Evolutionary conservation across 1,140 invertebrate species (phyloP).

Genomic region (Scaptomyza graminum): DNA sequence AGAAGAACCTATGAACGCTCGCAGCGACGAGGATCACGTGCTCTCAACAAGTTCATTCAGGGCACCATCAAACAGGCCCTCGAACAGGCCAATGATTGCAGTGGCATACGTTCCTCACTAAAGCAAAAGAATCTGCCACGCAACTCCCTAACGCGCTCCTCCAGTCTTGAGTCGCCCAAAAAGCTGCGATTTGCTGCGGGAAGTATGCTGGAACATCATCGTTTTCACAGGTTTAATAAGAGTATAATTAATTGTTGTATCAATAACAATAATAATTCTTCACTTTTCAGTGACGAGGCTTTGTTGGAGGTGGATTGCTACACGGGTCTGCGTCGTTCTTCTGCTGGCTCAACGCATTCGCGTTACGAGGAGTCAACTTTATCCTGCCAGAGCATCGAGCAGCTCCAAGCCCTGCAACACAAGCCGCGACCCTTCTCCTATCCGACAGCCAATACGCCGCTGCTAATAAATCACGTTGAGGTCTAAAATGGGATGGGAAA

Average conservation of each 20-base stretch:
- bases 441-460: slow-evolving; percentile 78
- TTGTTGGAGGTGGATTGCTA: slow-evolving; percentile 85
- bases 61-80: slow-evolving; percentile 70
- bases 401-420: slow-evolving; percentile 51
- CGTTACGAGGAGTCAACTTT: slow-evolving; percentile 79
- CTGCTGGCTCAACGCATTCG: slow-evolving; percentile 72
- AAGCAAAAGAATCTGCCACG: slow-evolving; percentile 84
- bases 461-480: slow-evolving; percentile 77
- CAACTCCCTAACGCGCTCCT: slow-evolving; percentile 85
- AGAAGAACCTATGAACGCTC: slow-evolving; percentile 85
- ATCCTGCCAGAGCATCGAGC: slow-evolving; percentile 84
- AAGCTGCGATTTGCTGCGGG: slow-evolving; percentile 90
- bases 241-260: background rate
- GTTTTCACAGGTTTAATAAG: slow-evolving; percentile 84
- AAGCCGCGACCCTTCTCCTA: slow-evolving; percentile 72
- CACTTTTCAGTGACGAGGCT: slow-evolving; percentile 85
- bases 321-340: slow-evolving; percentile 81
- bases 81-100: slow-evolving; percentile 72
- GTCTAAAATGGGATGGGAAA: slow-evolving; percentile 38
- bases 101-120: slow-evolving; percentile 86
- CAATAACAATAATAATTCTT: background rate
- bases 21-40: slow-evolving; percentile 80
- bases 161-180: slow-evolving; percentile 92
- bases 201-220: slow-evolving; percentile 87
- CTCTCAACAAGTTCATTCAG: slow-evolving; percentile 78